Evolutionary conservation across 2,888 invertebrate species (phyloP).

Genomic region (Napeogenes sylphis): DNA sequence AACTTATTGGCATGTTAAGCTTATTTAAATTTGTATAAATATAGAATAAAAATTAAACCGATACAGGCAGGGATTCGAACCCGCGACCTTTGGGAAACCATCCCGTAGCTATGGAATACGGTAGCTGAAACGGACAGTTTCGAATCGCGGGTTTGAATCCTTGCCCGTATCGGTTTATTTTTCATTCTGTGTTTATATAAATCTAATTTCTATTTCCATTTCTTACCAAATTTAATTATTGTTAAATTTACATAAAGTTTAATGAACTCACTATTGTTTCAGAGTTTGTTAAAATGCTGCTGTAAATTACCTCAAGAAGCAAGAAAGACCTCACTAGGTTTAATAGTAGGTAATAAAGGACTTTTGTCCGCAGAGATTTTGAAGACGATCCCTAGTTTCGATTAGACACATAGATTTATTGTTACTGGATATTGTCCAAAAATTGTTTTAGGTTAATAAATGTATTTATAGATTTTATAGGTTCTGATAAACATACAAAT

Average conservation of each 20-base stretch:
- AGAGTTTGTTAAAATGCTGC: conserved; percentile 79
- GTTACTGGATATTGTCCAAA: conserved; percentile 25
- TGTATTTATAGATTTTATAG: conserved; percentile 26
- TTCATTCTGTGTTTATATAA: no score
- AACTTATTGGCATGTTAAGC: no score
- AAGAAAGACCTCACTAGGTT: conserved; percentile 60
- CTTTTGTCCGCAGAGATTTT: conserved; percentile 20
- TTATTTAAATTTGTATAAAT: no score
- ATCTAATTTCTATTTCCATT: no score
- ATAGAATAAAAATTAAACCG: no score
- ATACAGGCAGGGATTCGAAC: no score
- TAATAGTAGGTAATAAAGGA: conserved; percentile 40
- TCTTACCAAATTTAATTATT: no score
- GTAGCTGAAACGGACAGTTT: no score
- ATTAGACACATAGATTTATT: conserved; percentile 18
- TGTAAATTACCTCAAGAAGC: conserved; percentile 58
- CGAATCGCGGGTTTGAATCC: no score
- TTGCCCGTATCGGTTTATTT: no score
- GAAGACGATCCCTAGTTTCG: conserved; percentile 18
- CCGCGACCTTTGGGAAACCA: no score
- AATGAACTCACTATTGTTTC: conserved; percentile 43
- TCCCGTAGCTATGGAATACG: no score
- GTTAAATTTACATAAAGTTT: conserved; percentile 2
- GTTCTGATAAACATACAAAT: conserved; percentile 12
- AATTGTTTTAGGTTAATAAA: conserved; percentile 24